phyloP scores from a whole-genome alignment of 2,888 invertebrate species.

The Hypomecis atomaria region DNA sequence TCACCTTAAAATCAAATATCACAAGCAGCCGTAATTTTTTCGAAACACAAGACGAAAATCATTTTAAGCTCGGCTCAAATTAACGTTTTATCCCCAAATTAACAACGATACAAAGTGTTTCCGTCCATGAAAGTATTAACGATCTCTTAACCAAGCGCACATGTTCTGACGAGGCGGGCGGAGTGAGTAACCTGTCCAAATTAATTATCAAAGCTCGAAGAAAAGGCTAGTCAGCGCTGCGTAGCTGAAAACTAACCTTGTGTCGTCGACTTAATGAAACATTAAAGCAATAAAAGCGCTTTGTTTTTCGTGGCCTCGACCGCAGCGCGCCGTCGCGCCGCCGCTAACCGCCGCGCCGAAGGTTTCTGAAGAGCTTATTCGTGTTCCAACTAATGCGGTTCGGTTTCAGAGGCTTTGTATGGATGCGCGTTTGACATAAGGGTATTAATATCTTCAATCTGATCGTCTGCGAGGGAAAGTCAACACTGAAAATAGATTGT shows the following conservation, averaged over 20 bases:
- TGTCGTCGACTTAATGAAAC: slow-evolving; percentile 52
- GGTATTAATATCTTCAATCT: slow-evolving; percentile 49
- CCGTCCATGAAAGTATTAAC: slow-evolving; percentile 66
- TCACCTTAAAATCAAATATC: not conserved
- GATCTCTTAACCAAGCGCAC: slow-evolving; percentile 57
- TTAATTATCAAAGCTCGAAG: slow-evolving; percentile 75
- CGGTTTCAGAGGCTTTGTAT: slow-evolving; percentile 67
- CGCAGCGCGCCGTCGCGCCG: slow-evolving; percentile 18
- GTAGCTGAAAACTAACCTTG: slow-evolving; percentile 59
- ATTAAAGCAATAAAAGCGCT: slow-evolving; percentile 62
- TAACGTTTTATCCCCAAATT: slow-evolving; percentile 64
- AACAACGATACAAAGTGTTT: slow-evolving; percentile 70
- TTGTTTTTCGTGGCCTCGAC: slow-evolving; percentile 55
- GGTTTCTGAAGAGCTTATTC: slow-evolving; percentile 79
- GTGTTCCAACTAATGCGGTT: slow-evolving; percentile 75
- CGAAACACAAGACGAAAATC: slow-evolving; percentile 39
- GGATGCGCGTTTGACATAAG: slow-evolving; percentile 57
- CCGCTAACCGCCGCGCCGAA: slow-evolving; percentile 53
- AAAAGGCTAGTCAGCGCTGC: slow-evolving; percentile 62
- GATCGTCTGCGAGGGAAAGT: slow-evolving; percentile 13
- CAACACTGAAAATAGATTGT: slow-evolving; percentile 4
- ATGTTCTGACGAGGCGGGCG: slow-evolving; percentile 65
- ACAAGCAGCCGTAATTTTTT: not conserved
- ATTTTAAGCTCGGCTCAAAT: slow-evolving; percentile 53
- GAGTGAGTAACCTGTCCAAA: slow-evolving; percentile 77